A percentile compares a stretch with the other conserved stretches of the same genome.
Evolutionary conservation across 2,113 vertebrate genomes (phyloP).

Genomic region (Prochilodus magdalenae): DNA sequence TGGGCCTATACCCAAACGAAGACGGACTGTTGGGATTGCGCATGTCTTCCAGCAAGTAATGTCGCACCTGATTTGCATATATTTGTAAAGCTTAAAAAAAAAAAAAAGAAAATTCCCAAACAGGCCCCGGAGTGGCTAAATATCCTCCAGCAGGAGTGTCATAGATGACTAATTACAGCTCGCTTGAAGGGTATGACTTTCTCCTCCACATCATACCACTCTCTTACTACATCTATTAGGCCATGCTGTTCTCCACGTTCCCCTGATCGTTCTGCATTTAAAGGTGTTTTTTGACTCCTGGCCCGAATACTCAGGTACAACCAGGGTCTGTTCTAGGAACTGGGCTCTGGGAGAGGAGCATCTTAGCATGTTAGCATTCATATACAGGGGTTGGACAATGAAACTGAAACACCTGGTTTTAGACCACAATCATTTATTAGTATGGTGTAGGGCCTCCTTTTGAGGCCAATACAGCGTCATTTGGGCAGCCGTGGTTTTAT

Average conservation of each 20-base stretch:
- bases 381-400: no score
- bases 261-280: not conserved
- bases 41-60: slow-evolving; percentile 39
- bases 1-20: not conserved
- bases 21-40: not conserved
- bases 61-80: slow-evolving; percentile 48
- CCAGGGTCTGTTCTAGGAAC: not conserved
- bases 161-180: slow-evolving; percentile 53
- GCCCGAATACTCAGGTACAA: not conserved
- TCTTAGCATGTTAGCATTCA: not conserved
- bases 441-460: no score
- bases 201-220: slow-evolving; percentile 25
- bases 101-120: slow-evolving; percentile 33
- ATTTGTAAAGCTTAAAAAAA: slow-evolving; percentile 37
- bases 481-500: no score
- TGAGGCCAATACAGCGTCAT: no score
- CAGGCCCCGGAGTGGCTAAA: slow-evolving; percentile 37
- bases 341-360: not conserved
- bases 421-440: no score
- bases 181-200: slow-evolving; percentile 36
- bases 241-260: not conserved
- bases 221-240: slow-evolving; percentile 5
- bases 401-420: no score
- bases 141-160: slow-evolving; percentile 42
- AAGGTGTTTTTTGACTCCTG: not conserved